Evolutionary conservation across 1,140 invertebrate genomes (phyloP).

Genomic region (Apis cerana): DNA sequence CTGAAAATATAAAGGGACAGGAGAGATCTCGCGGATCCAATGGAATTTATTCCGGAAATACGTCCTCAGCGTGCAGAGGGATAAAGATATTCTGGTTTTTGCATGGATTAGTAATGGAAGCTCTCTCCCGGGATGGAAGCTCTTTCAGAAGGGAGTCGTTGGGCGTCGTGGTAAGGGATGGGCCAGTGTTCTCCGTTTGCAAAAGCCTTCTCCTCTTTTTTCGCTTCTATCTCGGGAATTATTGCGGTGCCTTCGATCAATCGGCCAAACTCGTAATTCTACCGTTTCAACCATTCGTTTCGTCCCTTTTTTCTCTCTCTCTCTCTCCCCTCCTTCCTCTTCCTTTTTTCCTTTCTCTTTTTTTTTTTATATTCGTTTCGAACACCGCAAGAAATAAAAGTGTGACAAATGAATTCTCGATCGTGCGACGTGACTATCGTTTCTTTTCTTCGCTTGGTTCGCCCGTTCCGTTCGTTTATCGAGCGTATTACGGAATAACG

Average conservation of each 20-base stretch:
- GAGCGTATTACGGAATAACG: too few species aligned
- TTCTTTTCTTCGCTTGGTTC: too few species aligned
- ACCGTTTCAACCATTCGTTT: background rate
- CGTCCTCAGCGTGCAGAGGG: conserved; percentile 78
- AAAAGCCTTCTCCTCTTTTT: conserved; percentile 63
- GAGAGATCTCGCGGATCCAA: conserved; percentile 51
- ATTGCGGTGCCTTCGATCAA: conserved; percentile 68
- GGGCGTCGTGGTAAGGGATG: conserved; percentile 74
- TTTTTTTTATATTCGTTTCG: background rate
- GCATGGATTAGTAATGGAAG: conserved; percentile 81
- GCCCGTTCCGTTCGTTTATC: too few species aligned
- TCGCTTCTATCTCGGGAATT: conserved; percentile 60
- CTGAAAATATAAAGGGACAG: conserved; percentile 22
- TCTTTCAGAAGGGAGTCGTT: conserved; percentile 76
- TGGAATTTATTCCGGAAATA: conserved; percentile 81
- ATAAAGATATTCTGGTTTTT: conserved; percentile 82
- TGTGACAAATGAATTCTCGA: too few species aligned
- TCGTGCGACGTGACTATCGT: too few species aligned
- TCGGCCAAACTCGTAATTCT: conserved; percentile 25
- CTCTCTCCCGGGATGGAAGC: conserved; percentile 79
- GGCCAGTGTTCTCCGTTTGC: conserved; percentile 62
- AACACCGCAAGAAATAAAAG: background rate
- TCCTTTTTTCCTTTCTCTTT: background rate
- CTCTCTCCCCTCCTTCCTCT: too few species aligned
- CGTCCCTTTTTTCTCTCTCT: background rate